phyloP scores from a whole-genome alignment of 92 coral and sea anemone genomes.

The Porites lobata region DNA sequence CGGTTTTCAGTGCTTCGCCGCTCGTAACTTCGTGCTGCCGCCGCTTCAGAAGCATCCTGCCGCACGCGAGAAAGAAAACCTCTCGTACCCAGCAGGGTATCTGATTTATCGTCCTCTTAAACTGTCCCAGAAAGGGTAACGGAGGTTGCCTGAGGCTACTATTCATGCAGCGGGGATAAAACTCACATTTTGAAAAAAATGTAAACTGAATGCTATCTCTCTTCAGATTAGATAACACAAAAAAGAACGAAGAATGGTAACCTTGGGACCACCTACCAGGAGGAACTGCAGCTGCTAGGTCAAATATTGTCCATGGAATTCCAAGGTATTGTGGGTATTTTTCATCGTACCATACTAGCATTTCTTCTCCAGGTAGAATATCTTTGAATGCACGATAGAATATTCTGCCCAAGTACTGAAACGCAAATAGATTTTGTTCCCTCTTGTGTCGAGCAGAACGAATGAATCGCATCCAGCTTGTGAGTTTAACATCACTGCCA shows the following conservation, averaged over 20 bases:
- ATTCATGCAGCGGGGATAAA: too few relatives aligned
- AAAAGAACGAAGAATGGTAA: neutral
- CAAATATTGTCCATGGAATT: conserved; percentile 80
- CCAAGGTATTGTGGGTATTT: conserved; percentile 95
- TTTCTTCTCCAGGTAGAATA: conserved; percentile 83
- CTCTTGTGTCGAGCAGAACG: conserved; percentile 90
- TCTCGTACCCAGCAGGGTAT: too few relatives aligned
- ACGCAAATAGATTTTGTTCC: conserved; percentile 93
- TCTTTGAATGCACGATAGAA: conserved; percentile 92
- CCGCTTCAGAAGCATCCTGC: too few relatives aligned
- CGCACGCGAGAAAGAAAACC: too few relatives aligned
- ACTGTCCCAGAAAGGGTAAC: too few relatives aligned
- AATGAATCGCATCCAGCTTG: conserved; percentile 99
- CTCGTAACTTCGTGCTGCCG: too few relatives aligned
- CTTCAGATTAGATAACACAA: neutral
- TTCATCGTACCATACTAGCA: conserved; percentile 97
- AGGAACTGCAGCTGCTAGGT: conserved; percentile 32
- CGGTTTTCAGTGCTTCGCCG: too few relatives aligned
- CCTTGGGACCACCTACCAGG: conserved; percentile 13
- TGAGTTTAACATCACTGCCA: conserved; percentile 84
- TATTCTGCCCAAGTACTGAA: conserved; percentile 91
- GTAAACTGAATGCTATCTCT: neutral
- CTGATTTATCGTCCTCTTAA: too few relatives aligned
- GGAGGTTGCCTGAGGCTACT: too few relatives aligned
- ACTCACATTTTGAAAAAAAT: too few relatives aligned